Evolutionary conservation across 2,797 vertebrate genomes (phyloP).

Genomic region (Leuciscus waleckii): DNA sequence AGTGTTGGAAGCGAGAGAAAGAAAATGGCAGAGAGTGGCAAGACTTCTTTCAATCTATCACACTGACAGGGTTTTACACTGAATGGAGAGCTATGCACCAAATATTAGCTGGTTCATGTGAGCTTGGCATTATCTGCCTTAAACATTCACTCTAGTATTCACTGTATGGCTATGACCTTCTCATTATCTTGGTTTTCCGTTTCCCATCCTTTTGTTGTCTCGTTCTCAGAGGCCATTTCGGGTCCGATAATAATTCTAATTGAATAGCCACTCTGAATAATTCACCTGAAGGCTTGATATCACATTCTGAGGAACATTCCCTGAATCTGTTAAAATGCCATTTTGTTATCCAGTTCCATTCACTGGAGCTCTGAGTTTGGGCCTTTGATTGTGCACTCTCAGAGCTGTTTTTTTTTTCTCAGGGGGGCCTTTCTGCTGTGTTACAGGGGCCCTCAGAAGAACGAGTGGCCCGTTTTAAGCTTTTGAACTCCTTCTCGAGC

Average conservation of each 20-base stretch:
- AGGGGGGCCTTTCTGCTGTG: slow-evolving; percentile 30
- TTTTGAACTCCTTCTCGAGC: slow-evolving; percentile 53
- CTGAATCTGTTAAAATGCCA: slow-evolving; percentile 28
- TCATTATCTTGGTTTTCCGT: slow-evolving; percentile 42
- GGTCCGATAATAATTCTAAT: slow-evolving; percentile 32
- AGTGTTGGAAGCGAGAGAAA: slow-evolving; percentile 29
- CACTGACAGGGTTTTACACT: slow-evolving; percentile 32
- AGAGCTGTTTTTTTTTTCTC: slow-evolving; percentile 43
- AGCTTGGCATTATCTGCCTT: slow-evolving; percentile 48
- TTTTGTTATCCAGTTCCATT: slow-evolving; percentile 32
- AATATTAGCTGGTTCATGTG: slow-evolving; percentile 44
- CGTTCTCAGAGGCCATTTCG: slow-evolving; percentile 44
- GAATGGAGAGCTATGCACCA: slow-evolving; percentile 38
- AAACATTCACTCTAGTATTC: slow-evolving; percentile 47
- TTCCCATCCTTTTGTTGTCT: slow-evolving; percentile 28
- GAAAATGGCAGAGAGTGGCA: slow-evolving; percentile 11
- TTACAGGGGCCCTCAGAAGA: slow-evolving; percentile 47
- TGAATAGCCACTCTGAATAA: slow-evolving; percentile 44
- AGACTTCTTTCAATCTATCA: slow-evolving; percentile 40
- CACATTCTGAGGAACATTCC: slow-evolving; percentile 37
- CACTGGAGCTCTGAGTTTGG: slow-evolving; percentile 33
- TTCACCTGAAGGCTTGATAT: slow-evolving; percentile 43
- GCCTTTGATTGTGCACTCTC: slow-evolving; percentile 47
- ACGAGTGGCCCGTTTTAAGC: slow-evolving; percentile 54
- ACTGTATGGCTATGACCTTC: slow-evolving; percentile 45